These are phyloP conservation scores for Sinopyrophorus schimmeli DNA, from an alignment of 2,888 invertebrate species.

Conservation along the genomic window DNA sequence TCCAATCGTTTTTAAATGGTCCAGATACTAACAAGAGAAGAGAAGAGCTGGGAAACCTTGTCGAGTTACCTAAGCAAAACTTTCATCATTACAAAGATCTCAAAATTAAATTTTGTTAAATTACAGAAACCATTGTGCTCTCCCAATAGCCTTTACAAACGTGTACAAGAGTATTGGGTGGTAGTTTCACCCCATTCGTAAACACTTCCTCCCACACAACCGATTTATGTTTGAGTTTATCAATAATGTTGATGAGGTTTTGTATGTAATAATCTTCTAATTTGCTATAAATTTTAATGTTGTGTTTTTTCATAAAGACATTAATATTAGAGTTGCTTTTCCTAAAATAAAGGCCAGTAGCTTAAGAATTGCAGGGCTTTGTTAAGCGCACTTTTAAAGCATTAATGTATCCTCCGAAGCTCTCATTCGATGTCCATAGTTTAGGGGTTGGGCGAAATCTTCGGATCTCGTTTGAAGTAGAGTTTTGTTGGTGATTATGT, in stretches of 20 bases:
- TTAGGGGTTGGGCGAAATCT: neutral
- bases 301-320: conserved; percentile 62
- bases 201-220: conserved; percentile 90
- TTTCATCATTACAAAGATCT: conserved; percentile 2
- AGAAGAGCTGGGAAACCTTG: conserved; percentile 69
- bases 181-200: conserved; percentile 68
- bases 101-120: neutral
- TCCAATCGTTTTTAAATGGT: conserved; percentile 74
- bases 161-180: conserved; percentile 73
- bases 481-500: conserved; percentile 48
- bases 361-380: conserved; percentile 64
- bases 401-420: conserved; percentile 54
- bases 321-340: conserved; percentile 66
- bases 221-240: conserved; percentile 57
- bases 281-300: conserved; percentile 59
- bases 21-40: conserved; percentile 88
- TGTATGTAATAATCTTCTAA: conserved; percentile 73
- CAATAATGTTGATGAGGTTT: conserved; percentile 60
- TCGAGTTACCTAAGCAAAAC: conserved; percentile 58
- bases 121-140: conserved; percentile 8
- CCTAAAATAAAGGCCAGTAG: conserved; percentile 59
- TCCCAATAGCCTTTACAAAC: conserved; percentile 74
- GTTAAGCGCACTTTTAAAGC: conserved; percentile 61
- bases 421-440: conserved; percentile 37
- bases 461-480: neutral